Evolutionary conservation across 2,113 vertebrate species (phyloP), one percentile per base, ranked within the genome.

Genomic region (Athene cunicularia): DNA sequence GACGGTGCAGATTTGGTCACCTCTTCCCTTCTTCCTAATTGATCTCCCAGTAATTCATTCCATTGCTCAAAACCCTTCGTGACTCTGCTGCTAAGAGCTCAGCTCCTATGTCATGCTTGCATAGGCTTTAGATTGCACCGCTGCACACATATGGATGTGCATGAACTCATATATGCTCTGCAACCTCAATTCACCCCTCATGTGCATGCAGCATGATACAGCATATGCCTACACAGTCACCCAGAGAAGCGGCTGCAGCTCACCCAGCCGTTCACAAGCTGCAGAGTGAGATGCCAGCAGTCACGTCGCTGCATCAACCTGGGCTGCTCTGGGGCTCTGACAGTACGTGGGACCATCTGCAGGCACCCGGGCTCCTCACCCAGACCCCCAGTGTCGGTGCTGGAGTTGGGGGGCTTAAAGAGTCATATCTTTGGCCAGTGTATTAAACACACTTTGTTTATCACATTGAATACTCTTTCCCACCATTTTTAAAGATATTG

Each of bases 281-380:
- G 20, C 73, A 70, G 50, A 53, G 39, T 20, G 20, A 30, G 64
- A 30, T 28, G 30, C n/a, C 70, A 33, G 18, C 27, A 7, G 10
- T 15, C 6, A 0, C 0, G 6, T 22, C 2, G 1, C 45, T 30
- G 28, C 27, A 1, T 50, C 53, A 33, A 35, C 88, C 64, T 0
- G 8, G 33, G 56, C 28, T 39, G 50, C 3, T n/a, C 5, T 7
- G 17, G 63, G 32, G 23, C 20, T 58, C 45, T 16, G 41, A 5
- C 23, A 39, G 43, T 8, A 16, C 8, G 0, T 3, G 26, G 67
- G 62, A 43, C 4, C 41, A 24, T 17, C 52, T 26, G 60, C 50
- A 71, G 41, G 2, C 6, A 11, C 8, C 43, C 19, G 8, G 28
- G 45, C 37, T 35, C 41, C 58, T 58, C 47, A 35, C 21, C 41